Conservation (phyloP, 2,113 vertebrate genomes). For the Axis porcinus region DNA sequence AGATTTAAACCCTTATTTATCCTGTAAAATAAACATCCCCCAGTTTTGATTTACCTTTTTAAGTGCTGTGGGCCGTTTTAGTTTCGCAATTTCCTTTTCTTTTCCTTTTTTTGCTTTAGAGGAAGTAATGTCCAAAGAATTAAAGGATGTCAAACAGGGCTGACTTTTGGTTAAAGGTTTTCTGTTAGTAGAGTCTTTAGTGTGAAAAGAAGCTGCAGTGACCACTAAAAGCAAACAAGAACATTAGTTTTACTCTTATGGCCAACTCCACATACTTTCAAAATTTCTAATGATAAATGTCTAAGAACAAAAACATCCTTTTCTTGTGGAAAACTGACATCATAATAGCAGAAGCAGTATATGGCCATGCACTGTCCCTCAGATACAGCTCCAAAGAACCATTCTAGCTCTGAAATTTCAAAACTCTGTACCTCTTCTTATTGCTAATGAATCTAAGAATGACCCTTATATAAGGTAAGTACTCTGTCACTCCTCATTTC, state of each 20-base stretch:
- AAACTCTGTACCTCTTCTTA: not conserved
- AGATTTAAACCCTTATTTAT: not conserved
- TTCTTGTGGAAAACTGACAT: slow-evolving; percentile 57
- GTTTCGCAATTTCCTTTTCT: slow-evolving; percentile 94
- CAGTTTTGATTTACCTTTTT: slow-evolving; percentile 89
- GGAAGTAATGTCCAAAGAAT: slow-evolving; percentile 91
- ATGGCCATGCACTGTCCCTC: not conserved
- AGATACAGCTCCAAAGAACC: not conserved
- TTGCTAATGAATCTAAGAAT: not conserved
- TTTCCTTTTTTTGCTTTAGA: slow-evolving; percentile 95
- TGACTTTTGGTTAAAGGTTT: slow-evolving; percentile 85
- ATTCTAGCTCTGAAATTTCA: not conserved
- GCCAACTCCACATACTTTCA: slow-evolving; percentile 33
- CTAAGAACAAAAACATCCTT: slow-evolving; percentile 54
- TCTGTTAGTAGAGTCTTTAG: slow-evolving; percentile 84
- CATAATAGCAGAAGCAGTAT: slow-evolving; percentile 42
- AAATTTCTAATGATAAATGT: slow-evolving; percentile 56
- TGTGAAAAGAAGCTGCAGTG: slow-evolving; percentile 89
- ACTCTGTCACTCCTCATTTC: not conserved
- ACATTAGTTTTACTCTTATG: slow-evolving; percentile 42
- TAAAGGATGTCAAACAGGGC: slow-evolving; percentile 85
- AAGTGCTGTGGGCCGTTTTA: slow-evolving; percentile 96
- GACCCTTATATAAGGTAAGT: not conserved
- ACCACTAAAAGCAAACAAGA: slow-evolving; percentile 85
- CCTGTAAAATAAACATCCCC: not conserved